These are phyloP conservation scores for Bolinopsis microptera DNA, from an alignment of 37 sponge, comb jelly and placozoan genomes.

Conservation along the genomic window DNA sequence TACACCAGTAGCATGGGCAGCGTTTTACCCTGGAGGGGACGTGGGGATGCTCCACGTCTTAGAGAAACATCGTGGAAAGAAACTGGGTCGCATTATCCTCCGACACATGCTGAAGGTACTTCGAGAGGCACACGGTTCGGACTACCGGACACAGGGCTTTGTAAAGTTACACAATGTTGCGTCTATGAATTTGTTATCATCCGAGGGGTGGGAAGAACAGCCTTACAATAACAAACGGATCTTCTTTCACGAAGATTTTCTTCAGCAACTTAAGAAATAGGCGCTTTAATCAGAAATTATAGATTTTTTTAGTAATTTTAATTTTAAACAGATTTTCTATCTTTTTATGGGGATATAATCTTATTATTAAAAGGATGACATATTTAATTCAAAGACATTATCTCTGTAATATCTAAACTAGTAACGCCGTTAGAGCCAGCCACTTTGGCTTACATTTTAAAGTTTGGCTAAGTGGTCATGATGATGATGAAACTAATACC, in stretches of 20 bases:
- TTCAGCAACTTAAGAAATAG: neutral
- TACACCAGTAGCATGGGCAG: neutral
- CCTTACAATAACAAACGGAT: neutral
- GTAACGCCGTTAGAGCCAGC: too few species aligned
- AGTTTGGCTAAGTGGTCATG: too few species aligned
- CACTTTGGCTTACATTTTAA: too few species aligned
- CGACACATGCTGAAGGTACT: neutral
- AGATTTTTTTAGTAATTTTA: too few species aligned
- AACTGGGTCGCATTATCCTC: neutral
- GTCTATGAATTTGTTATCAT: neutral
- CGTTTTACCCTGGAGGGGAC: neutral
- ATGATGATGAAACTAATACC: too few species aligned
- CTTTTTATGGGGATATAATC: too few species aligned
- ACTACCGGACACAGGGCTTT: neutral
- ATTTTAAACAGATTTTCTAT: too few species aligned
- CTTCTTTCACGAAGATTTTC: neutral
- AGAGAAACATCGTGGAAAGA: neutral
- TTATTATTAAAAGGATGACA: too few species aligned
- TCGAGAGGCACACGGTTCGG: neutral
- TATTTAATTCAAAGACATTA: too few species aligned
- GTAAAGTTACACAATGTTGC: neutral
- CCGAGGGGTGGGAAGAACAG: slow-evolving; percentile 13
- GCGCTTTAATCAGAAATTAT: too few species aligned
- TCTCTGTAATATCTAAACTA: too few species aligned
- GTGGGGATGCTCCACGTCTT: neutral